These are phyloP conservation scores for Planococcus citri DNA, from an alignment of 1,140 invertebrate species.

Conservation along the genomic window DNA sequence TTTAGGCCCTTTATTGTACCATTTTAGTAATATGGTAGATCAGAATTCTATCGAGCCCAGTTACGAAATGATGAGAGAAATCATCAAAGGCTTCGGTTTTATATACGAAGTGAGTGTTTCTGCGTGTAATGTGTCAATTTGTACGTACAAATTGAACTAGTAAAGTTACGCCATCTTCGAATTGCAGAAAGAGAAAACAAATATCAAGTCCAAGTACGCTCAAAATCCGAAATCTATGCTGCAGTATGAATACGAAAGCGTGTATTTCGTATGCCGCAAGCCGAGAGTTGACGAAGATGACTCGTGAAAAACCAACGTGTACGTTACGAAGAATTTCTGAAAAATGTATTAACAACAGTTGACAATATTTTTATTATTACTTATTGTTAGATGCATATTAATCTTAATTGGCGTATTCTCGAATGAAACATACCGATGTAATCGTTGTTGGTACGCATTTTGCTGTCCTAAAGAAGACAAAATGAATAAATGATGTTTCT, in stretches of 20 bases:
- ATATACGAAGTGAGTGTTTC: slow-evolving; percentile 55
- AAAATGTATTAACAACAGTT: too few species aligned
- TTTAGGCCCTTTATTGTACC: slow-evolving; percentile 86
- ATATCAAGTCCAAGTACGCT: slow-evolving; percentile 73
- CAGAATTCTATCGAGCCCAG: slow-evolving; percentile 90
- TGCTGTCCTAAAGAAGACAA: too few species aligned
- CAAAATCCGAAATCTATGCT: slow-evolving; percentile 91
- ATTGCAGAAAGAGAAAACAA: slow-evolving; percentile 59
- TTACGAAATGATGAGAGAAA: slow-evolving; percentile 67
- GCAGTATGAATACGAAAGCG: slow-evolving; percentile 75
- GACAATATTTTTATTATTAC: too few species aligned
- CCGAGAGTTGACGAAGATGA: slow-evolving; percentile 32
- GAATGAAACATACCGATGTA: too few species aligned
- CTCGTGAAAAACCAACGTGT: slow-evolving; percentile 2
- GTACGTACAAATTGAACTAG: too few species aligned
- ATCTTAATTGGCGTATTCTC: too few species aligned
- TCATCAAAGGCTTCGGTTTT: slow-evolving; percentile 80
- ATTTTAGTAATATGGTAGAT: slow-evolving; percentile 77
- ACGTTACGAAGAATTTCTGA: too few species aligned
- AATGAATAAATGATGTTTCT: too few species aligned
- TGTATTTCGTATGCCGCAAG: slow-evolving; percentile 79
- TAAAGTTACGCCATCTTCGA: neutral
- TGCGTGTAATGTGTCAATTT: slow-evolving; percentile 20
- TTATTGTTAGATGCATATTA: too few species aligned
- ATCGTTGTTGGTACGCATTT: too few species aligned